Percentiles rank a stretch among this genome's conserved stretches.
Evolutionary conservation across 2,113 vertebrate species (phyloP).

Genomic region (Phaethornis superciliosus): DNA sequence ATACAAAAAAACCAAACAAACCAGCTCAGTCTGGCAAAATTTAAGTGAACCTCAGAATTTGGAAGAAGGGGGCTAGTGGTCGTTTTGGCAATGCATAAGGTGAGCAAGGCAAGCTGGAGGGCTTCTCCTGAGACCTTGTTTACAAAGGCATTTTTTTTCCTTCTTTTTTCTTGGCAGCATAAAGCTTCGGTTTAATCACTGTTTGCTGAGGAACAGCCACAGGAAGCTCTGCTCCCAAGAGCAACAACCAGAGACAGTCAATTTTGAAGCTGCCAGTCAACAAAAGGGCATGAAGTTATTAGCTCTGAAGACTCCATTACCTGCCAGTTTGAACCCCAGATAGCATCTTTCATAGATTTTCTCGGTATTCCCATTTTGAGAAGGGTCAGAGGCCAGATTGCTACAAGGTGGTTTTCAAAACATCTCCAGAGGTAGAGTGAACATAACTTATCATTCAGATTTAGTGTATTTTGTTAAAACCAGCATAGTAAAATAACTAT

Average conservation of each 20-base stretch:
- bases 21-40: not conserved
- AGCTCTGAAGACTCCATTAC: conserved; percentile 61
- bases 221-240: conserved; percentile 61
- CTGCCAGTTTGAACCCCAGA: conserved; percentile 22
- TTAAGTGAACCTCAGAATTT: not conserved
- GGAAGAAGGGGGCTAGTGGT: not conserved
- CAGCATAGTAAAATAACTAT: not conserved
- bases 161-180: not conserved
- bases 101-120: not conserved
- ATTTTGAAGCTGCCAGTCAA: conserved; percentile 72
- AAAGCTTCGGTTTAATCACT: conserved; percentile 65
- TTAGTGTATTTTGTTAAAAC: not conserved
- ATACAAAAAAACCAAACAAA: not conserved
- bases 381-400: not conserved
- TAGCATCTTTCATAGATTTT: conserved; percentile 52
- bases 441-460: not conserved
- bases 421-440: not conserved
- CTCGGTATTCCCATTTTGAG: conserved; percentile 25
- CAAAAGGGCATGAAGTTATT: conserved; percentile 62
- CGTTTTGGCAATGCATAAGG: not conserved
- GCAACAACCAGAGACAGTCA: conserved; percentile 63
- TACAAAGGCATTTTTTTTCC: not conserved
- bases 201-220: conserved; percentile 44
- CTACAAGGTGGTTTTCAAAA: not conserved
- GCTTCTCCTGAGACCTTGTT: conserved; percentile 23